Evolutionary conservation across 2,113 vertebrate species (phyloP), one percentile per base, ranked within the genome.

Genomic region (Porphyrio hochstetteri): DNA sequence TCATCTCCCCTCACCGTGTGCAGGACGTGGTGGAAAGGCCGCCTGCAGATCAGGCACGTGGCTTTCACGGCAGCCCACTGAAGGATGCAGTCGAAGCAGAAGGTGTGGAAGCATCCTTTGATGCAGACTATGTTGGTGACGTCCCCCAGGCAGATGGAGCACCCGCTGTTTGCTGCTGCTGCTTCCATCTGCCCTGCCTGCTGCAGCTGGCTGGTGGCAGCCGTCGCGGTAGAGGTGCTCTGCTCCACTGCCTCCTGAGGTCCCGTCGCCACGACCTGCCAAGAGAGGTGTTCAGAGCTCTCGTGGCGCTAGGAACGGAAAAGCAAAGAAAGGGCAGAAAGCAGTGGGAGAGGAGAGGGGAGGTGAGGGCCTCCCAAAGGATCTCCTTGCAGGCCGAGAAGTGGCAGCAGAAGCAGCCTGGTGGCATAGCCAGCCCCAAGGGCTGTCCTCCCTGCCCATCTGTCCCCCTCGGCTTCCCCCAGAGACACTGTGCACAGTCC

Each of bases 181-280:
- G 27, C 29, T 15, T 36, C 18, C 11, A 5, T 1, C 8, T 0
- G 1, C 25, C 4, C 33, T 53, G 60, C 33, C 29, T 0, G 2
- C 31, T 52, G 57, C 20, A 10, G 21, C 35, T 70, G 70, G 18
- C 25, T 25, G 25, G 8, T 8, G 25, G 5, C 0, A 9, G 16
- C 38, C 13, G 0, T 9, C 2, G 0, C 0, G 0, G 23, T 28
- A 56, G 29, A 50, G 11, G 9, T 0, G 7, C 16, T 40, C 46
- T 31, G n/a, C 61, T 27, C 5, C 5, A 1, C 25, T 3, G 1
- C 16, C 9, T 40, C 29, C 29, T 11, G 18, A 52, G 28, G 9
- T 40, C 1, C 0, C 4, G 5, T 36, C 2, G 2, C 21, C 35
- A 13, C 16, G 33, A 13, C 23, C 65, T 38, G 20, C 14, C 40